Evolutionary conservation across 2,113 vertebrate species (phyloP), one percentile per base, ranked within the genome.

Genomic region (Mus pahari): DNA sequence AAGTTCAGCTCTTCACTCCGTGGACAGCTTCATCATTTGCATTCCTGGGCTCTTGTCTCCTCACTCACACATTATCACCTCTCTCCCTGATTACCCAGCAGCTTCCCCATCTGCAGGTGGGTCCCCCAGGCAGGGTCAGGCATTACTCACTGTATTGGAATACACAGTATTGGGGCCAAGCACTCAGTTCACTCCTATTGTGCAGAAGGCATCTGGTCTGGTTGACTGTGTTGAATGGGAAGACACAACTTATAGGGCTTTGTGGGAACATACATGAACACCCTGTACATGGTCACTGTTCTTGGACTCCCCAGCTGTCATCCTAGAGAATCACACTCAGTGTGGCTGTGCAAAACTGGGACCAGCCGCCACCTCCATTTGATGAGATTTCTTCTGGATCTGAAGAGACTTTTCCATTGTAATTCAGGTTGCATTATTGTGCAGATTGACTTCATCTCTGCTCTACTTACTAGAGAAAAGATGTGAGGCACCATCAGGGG

Each of bases 401-500:
- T 75, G 78, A 95, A 58, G 9, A 58, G 60, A 64, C 24, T 78
- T 91, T 66, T 5, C 58, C 68, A 78, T 79, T 50, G 31, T 36
- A 58, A 74, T 24, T 95, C 33, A 90, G 33, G 42, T 12, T 22
- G 12, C 31, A 22, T 39, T 36, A n/a, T 22, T 39, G 48, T 91
- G 66, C n/a, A 36, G 87, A 68, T 24, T 91, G 77, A 96, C 77
- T 66, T 96, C 60, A 42, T 28, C 78, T 81, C 83, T 73, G 83
- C 22, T 42, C 36, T 45, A 28, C 42, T 33, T 26, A 39, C 16
- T 50, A 48, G 45, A 36, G 62, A 68, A 68, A 68, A 16, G 10
- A 42, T 62, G 71, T 53, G n/a, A 58, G 36, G 48, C 16, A 70
- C 45, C 75, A 36, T 53, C 66, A 17, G 2, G 22, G 31, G 22